Evolutionary conservation across 2,797 vertebrate genomes (phyloP), one percentile per base, ranked within the genome.

Genomic region (Poeciliopsis gracilis): DNA sequence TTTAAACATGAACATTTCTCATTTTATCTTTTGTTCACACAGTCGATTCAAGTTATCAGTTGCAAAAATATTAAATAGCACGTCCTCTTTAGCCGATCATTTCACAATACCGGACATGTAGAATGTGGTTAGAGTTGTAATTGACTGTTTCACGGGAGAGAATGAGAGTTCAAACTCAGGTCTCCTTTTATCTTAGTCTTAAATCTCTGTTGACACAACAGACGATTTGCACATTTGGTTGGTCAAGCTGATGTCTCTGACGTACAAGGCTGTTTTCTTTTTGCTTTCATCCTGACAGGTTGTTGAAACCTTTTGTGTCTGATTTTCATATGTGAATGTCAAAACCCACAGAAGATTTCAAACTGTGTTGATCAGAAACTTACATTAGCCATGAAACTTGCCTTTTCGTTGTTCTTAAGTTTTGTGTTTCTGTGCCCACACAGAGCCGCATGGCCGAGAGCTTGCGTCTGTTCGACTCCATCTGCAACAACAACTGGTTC

Each of bases 401-500:
- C 51, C 75, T 77, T 76, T 73, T 55, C 73, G 23, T 25, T 59
- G 36, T 16, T 55, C 63, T 80, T 18, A 81, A 51, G 2, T 36
- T 73, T 30, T 11, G 77, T 86, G 51, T 79, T 71, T 71, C 77
- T 71, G 43, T 74, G 20, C 77, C 70, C 59, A 33, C 82, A 49
- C 92, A 95, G 95, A 95, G 95, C 88, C 96, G 96, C 36, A 95
- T 95, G 93, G 96, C 96, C 0, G 96, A 96, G 87, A 96, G 95
- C 81, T 91, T 96, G 87, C 96, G 96, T 79, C 94, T 96, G 75
- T 96, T 96, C 1, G 96, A 96, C 91, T 96, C 96, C 84, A 96
- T 96, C 88, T 96, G 96, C 93, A 96, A 96, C 95, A 96, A 96
- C 95, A 96, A 96, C 94, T 96, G 96, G 96, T 96, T 96, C 93